Conservation (phyloP, 2,797 vertebrate species). For the Erithacus rubecula region DNA sequence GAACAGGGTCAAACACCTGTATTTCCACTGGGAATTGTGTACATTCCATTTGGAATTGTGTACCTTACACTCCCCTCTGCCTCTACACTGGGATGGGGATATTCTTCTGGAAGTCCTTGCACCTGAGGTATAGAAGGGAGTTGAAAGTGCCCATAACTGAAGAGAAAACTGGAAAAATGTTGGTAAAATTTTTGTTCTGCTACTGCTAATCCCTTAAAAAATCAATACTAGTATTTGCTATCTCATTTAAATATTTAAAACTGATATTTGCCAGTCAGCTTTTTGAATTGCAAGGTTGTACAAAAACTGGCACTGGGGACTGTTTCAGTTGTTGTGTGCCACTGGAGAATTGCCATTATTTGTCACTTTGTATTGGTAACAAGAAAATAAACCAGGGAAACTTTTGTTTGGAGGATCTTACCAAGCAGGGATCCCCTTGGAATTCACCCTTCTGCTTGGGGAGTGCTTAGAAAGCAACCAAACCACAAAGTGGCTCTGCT, state of each 20-base stretch:
- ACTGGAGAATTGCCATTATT: neutral
- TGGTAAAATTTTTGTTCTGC: neutral
- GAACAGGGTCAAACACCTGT: neutral
- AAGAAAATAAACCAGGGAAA: neutral
- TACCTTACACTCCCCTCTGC: neutral
- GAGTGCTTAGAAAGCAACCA: neutral
- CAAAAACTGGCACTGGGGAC: neutral
- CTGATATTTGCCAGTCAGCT: neutral
- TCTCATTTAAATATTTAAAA: neutral
- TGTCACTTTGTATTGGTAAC: neutral
- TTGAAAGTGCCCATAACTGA: neutral
- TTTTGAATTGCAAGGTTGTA: neutral
- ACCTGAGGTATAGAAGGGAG: neutral
- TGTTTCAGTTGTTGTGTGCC: neutral
- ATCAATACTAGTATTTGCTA: accelerated
- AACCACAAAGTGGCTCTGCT: neutral
- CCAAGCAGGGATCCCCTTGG: neutral
- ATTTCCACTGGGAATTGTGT: neutral
- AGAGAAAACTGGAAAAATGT: neutral
- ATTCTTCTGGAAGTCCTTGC: neutral
- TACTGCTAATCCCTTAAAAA: neutral
- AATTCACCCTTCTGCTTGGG: neutral
- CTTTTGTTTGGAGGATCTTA: neutral
- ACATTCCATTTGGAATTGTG: neutral
- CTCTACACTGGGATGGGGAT: accelerated